Conservation (phyloP, 2,797 vertebrate genomes). For the Aselliscus stoliczkanus region DNA sequence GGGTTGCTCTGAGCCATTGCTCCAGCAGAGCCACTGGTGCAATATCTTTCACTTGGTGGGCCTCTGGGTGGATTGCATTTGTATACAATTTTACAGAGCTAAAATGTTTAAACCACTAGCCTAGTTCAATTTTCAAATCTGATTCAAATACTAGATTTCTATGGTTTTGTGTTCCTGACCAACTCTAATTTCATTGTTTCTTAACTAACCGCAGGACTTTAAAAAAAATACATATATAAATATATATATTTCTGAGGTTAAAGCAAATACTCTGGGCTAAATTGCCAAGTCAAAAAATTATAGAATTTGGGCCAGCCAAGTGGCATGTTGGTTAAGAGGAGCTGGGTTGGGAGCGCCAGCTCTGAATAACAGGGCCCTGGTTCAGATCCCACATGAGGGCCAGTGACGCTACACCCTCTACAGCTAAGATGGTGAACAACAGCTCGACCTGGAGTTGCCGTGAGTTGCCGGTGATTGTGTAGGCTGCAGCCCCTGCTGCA, state of each 20-base stretch:
- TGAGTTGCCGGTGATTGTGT: no score
- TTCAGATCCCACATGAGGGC: no score
- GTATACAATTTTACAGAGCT: not conserved
- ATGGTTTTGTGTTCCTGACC: not conserved
- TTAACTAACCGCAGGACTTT: not conserved
- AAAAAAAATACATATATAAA: not conserved
- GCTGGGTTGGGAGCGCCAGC: no score
- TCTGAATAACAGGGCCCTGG: no score
- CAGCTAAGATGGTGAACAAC: no score
- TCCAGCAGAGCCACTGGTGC: not conserved
- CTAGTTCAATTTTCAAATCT: not conserved
- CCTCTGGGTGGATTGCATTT: not conserved
- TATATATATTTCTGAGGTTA: not conserved
- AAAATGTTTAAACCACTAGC: not conserved
- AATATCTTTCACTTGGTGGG: not conserved
- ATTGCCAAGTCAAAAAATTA: not conserved
- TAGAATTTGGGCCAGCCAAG: no score
- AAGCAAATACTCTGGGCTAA: not conserved
- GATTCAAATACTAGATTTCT: not conserved
- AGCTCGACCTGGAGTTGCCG: no score
- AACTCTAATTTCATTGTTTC: not conserved
- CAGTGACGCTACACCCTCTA: no score
- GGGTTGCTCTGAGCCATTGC: rapidly evolving
- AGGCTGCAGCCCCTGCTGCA: no score
- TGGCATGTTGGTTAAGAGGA: no score